Evolutionary conservation across 2,797 vertebrate species (phyloP).

Genomic region (Nannoperca obscura): DNA sequence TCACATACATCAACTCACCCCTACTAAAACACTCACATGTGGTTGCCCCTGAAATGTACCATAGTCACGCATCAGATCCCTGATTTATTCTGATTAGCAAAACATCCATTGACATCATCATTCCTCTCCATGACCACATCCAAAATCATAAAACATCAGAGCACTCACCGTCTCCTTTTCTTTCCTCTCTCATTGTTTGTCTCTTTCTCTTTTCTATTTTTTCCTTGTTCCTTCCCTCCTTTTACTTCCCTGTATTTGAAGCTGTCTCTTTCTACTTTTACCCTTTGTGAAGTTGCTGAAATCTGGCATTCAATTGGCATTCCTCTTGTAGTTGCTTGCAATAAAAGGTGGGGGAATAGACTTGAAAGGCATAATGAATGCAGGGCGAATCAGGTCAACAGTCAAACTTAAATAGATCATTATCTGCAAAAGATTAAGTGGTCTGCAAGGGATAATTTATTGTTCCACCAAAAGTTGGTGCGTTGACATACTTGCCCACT

Average conservation of each 20-base stretch:
- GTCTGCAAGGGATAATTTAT: slow-evolving; percentile 41
- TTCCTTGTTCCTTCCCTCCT: neutral
- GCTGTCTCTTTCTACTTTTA: slow-evolving; percentile 51
- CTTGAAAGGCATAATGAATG: slow-evolving; percentile 46
- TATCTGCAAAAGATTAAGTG: slow-evolving; percentile 50
- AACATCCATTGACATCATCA: slow-evolving; percentile 60
- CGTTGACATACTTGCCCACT: slow-evolving; percentile 19
- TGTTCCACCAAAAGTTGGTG: slow-evolving; percentile 28
- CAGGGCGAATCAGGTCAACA: slow-evolving; percentile 37
- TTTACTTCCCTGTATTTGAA: slow-evolving; percentile 13
- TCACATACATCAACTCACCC: slow-evolving; percentile 30
- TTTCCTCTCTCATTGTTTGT: slow-evolving; percentile 34
- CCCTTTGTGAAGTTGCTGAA: slow-evolving; percentile 47
- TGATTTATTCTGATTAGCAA: slow-evolving; percentile 69
- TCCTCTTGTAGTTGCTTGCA: slow-evolving; percentile 46
- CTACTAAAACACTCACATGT: slow-evolving; percentile 24
- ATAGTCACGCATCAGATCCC: slow-evolving; percentile 24
- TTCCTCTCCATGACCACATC: slow-evolving; percentile 50
- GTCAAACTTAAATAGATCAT: slow-evolving; percentile 45
- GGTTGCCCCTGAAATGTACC: slow-evolving; percentile 34
- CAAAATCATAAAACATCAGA: slow-evolving; percentile 62
- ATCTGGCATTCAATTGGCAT: slow-evolving; percentile 52
- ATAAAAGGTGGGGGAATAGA: slow-evolving; percentile 46
- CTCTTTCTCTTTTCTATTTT: slow-evolving; percentile 14
- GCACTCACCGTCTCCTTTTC: slow-evolving; percentile 12